Evolutionary conservation across 2,888 invertebrate genomes (phyloP).

Genomic region (Pemphredon lugubris): DNA sequence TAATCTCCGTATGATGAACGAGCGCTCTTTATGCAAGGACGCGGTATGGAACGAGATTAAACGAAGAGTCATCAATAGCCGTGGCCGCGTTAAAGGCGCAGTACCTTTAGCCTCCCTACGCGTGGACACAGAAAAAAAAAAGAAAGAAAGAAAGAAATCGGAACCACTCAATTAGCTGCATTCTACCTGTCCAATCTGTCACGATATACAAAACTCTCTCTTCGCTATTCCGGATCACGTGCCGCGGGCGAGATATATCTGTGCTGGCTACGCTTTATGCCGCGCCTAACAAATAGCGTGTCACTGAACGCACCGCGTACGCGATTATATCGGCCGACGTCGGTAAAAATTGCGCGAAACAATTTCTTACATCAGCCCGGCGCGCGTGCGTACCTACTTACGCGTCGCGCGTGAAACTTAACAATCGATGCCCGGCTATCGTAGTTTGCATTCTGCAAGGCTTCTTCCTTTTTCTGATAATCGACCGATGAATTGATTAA

Average conservation of each 20-base stretch:
- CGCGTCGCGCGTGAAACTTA: background rate
- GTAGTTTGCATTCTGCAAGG: background rate
- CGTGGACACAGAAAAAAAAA: background rate
- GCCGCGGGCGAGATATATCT: slow-evolving; percentile 15
- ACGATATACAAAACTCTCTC: slow-evolving; percentile 39
- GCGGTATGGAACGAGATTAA: slow-evolving; percentile 73
- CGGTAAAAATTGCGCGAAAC: slow-evolving; percentile 31
- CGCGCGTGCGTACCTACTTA: too few species aligned
- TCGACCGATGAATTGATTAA: too few species aligned
- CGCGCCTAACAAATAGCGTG: slow-evolving; percentile 45
- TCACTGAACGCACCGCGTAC: slow-evolving; percentile 24
- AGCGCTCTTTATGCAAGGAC: slow-evolving; percentile 74
- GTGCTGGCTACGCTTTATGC: slow-evolving; percentile 28
- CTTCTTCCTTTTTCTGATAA: too few species aligned
- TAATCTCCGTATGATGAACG: slow-evolving; percentile 77
- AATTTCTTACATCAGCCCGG: slow-evolving; percentile 25
- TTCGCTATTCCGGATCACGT: slow-evolving; percentile 13
- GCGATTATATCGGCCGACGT: slow-evolving; percentile 33
- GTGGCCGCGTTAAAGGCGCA: slow-evolving; percentile 55
- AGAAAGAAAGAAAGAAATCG: slow-evolving; percentile 12
- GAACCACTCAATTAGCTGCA: slow-evolving; percentile 54
- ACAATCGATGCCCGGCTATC: background rate
- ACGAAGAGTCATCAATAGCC: slow-evolving; percentile 71
- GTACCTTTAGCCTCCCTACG: background rate
- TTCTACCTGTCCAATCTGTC: slow-evolving; percentile 46